Evolutionary conservation across 2,113 vertebrate species (phyloP), one percentile per base, ranked within the genome.

Genomic region (Nestor notabilis): DNA sequence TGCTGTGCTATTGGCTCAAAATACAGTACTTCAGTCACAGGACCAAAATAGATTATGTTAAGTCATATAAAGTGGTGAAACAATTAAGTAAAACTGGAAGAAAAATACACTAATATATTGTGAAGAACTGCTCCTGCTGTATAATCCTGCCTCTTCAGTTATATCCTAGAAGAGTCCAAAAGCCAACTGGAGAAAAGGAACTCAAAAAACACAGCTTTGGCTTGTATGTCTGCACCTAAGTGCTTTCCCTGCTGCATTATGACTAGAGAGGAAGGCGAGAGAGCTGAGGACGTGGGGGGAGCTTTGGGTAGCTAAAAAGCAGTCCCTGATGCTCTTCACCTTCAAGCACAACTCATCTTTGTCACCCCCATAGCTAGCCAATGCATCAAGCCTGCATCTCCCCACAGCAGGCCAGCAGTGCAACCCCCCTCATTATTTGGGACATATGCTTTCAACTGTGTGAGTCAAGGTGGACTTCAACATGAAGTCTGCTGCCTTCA

Each of bases 371-470:
- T 2, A 37, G 15, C 9, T 2, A 6, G 1, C 11, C 61, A 20
- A 35, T 5, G n/a, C n/a, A 21, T 33, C 25, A 18, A 75, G 35
- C 31, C 69, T 33, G 27, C 43, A 39, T 7, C 24, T 44, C 29
- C 68, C 81, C 3, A n/a, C 25, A 46, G 74, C 87, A 35, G 46
- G 27, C 50, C 72, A 52, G 31, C 52, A 46, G 47, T 0, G 33
- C 37, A 25, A 8, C n/a, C 50, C 75, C 9, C 39, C 39, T n/a
- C 37, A 31, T 19, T 39, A 14, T 4, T 18, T 64, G 58, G 79
- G 66, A 79, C 39, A 12, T 3, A 12, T 0, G 1, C 24, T 86
- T 85, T 33, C n/a, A 47, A 29, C 7, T 7, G 39, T 4, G 3
- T n/a, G 69, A 71, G 68, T 41, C 44, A 23, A 11, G 10, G 49